These are phyloP conservation scores for Falco novaeseelandiae DNA, from an alignment of 2,797 vertebrate species.

Conservation along the genomic window DNA sequence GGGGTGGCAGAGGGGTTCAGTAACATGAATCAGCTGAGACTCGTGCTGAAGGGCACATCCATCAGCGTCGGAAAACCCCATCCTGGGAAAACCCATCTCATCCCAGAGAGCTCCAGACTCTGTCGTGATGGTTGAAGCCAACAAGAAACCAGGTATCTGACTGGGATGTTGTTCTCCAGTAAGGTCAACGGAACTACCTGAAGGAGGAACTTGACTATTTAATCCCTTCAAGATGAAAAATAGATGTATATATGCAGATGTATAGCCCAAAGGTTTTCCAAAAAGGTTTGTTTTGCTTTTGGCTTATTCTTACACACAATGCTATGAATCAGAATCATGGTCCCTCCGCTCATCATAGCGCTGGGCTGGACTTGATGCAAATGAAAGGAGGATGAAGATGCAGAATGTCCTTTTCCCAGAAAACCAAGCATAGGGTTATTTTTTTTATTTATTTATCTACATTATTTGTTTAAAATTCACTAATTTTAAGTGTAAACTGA, in stretches of 20 bases:
- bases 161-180: neutral
- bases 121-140: neutral
- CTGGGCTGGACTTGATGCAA: neutral
- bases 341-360: neutral
- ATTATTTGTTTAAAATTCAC: neutral
- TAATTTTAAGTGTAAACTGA: neutral
- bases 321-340: neutral
- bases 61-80: neutral
- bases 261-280: neutral
- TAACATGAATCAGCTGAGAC: accelerated
- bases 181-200: neutral
- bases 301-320: neutral
- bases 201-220: neutral
- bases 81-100: too few relatives aligned
- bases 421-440: neutral
- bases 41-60: neutral
- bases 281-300: neutral
- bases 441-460: neutral
- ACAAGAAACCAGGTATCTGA: neutral
- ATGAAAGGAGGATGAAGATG: neutral
- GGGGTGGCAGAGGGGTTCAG: neutral
- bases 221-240: neutral
- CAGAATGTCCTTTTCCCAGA: neutral
- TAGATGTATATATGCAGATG: neutral
- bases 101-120: neutral